Percentiles rank a stretch among this genome's conserved stretches.
Evolutionary conservation across 2,888 invertebrate genomes (phyloP).

Genomic region (Acanthosepion lycidas): DNA sequence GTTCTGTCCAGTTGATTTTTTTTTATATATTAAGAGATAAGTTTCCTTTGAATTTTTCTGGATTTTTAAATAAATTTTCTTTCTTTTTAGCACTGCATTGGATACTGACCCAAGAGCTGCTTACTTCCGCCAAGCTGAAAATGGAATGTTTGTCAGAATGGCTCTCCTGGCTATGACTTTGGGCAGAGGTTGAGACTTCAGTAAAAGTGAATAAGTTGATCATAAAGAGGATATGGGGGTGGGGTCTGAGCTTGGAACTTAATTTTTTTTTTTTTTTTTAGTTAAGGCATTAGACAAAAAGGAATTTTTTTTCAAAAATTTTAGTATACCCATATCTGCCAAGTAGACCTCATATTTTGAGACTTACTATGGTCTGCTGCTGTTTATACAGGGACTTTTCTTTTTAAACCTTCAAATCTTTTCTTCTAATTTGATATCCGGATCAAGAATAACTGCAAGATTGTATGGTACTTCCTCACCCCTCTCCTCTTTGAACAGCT

Average conservation of each 20-base stretch:
- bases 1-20: background rate
- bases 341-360: background rate
- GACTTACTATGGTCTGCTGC: background rate
- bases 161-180: slow-evolving; percentile 85
- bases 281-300: background rate
- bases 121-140: slow-evolving; percentile 98
- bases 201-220: background rate
- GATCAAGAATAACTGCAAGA: background rate
- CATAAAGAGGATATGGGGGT: background rate
- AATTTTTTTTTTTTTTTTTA: background rate
- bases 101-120: slow-evolving; percentile 97
- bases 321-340: background rate
- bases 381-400: background rate
- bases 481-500: background rate
- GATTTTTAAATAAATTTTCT: background rate
- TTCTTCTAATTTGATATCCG: background rate
- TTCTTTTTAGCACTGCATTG: slow-evolving; percentile 84
- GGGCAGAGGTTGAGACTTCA: slow-evolving; percentile 60
- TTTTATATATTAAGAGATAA: background rate
- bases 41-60: background rate
- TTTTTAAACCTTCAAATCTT: background rate
- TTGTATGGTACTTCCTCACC: background rate
- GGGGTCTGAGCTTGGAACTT: background rate
- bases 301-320: background rate
- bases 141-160: slow-evolving; percentile 99